Conservation (phyloP, 1,140 invertebrate genomes). For the Meloidogyne exigua region DNA sequence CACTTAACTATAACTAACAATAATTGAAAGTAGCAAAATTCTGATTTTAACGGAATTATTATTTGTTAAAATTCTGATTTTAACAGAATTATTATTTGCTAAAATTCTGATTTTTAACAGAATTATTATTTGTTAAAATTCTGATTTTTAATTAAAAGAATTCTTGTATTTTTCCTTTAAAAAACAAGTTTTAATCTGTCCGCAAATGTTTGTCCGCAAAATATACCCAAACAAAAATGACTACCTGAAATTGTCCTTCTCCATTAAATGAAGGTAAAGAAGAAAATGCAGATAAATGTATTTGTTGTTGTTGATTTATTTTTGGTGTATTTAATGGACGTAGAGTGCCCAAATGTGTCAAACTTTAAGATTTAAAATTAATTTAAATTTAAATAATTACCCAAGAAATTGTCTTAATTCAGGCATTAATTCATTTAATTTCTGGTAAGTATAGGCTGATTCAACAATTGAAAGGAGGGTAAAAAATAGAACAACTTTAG, state of each 20-base stretch:
- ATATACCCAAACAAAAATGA: too few relatives aligned
- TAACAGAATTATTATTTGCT: too few relatives aligned
- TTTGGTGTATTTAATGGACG: background rate
- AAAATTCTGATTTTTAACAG: too few relatives aligned
- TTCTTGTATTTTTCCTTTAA: too few relatives aligned
- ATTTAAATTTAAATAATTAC: background rate
- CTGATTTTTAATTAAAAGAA: too few relatives aligned
- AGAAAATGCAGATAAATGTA: background rate
- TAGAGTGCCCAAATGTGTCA: slow-evolving; percentile 17
- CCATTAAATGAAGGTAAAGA: background rate
- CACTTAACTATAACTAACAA: too few relatives aligned
- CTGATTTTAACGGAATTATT: too few relatives aligned
- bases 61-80: too few relatives aligned
- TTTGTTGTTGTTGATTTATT: background rate
- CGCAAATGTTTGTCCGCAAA: too few relatives aligned
- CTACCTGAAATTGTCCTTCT: slow-evolving; percentile 2
- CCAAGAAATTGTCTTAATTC: slow-evolving; percentile 20
- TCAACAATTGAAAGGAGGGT: background rate
- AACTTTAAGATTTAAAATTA: background rate
- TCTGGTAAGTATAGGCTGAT: slow-evolving; percentile 18
- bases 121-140: too few relatives aligned
- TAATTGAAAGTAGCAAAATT: too few relatives aligned
- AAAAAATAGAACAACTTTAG: background rate
- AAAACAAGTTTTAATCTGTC: too few relatives aligned
- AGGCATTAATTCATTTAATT: slow-evolving; percentile 22